Evolutionary conservation across 1,140 invertebrate genomes (phyloP).

Genomic region (Pseudomyrmex cubaensis): DNA sequence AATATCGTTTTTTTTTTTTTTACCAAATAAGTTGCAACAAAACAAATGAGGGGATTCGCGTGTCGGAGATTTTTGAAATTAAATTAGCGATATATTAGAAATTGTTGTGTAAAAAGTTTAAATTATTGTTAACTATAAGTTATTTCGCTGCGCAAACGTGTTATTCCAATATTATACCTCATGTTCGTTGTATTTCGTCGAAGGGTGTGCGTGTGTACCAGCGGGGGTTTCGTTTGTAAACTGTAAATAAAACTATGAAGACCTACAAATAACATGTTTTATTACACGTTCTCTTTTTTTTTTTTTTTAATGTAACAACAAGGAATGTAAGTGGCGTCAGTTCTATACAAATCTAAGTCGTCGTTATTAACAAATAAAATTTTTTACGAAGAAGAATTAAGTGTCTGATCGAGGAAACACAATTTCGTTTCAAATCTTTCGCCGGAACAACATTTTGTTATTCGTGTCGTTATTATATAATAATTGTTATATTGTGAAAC

Average conservation of each 20-base stretch:
- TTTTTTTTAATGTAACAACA: conserved; percentile 66
- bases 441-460: too few relatives aligned
- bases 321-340: conserved; percentile 71
- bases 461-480: not conserved
- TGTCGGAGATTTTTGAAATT: conserved; percentile 14
- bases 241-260: conserved; percentile 4
- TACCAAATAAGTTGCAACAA: too few relatives aligned
- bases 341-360: conserved; percentile 71
- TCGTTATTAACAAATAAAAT: conserved; percentile 62
- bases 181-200: conserved; percentile 49
- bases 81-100: conserved; percentile 38
- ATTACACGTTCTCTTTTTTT: conserved; percentile 57
- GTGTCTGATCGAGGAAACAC: too few relatives aligned
- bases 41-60: too few relatives aligned
- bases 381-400: too few relatives aligned
- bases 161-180: conserved; percentile 61
- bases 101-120: conserved; percentile 37
- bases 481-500: conserved; percentile 6
- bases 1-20: conserved; percentile 34
- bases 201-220: too few relatives aligned
- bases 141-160: conserved; percentile 65
- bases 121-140: conserved; percentile 64
- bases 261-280: conserved; percentile 66
- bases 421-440: too few relatives aligned
- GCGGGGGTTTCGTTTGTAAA: not conserved